Evolutionary conservation across 2,888 invertebrate genomes (phyloP), one percentile per base, ranked within the genome.

Genomic region (Oxyteleia sp.): DNA sequence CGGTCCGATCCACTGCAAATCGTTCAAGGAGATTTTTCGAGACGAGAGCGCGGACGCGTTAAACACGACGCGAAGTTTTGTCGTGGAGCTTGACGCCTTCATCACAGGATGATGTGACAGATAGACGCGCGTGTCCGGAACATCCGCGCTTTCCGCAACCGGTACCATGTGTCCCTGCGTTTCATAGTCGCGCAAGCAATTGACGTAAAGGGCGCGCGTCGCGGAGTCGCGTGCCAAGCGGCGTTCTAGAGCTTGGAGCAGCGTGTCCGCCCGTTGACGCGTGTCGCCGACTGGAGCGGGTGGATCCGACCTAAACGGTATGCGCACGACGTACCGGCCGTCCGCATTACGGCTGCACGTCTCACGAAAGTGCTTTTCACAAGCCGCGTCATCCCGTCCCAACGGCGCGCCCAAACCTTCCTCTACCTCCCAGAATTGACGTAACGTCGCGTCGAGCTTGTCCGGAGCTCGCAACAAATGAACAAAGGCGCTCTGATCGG

Each of bases 61-160:
- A 13, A 79, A 82, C 3, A 72, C 84, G 2, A 84, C 84, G 11
- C 78, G 4, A 0, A 78, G n/a, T 32, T 81, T 81, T 0, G 75
- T 72, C 0, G 81, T 68, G 11, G 69, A 64, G n/a, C 23, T 35
- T 0, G 18, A 10, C n/a, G n/a, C n/a, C 15, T 57, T 61, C 1
- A 75, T n/a, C 0, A 75, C 64, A 1, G 83, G 51, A 8, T 69
- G 64, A n/a, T 84, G 79, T 2, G 80, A 45, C 0, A 71, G 23
- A 35, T 71, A 79, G 1, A 32, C 10, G 10, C 32, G 8, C 8
- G 4, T 5, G n/a, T n/a, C n/a, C n/a, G n/a, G n/a, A n/a, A n/a
- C n/a, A n/a, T n/a, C n/a, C n/a, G n/a, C 32, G 10, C 1, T 1
- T 7, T 32, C 32, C 1, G 10, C 8, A 1, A 32, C 32, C 5